phyloP scores from a whole-genome alignment of 2,888 invertebrate species.

The Himalopsyche japonica region DNA sequence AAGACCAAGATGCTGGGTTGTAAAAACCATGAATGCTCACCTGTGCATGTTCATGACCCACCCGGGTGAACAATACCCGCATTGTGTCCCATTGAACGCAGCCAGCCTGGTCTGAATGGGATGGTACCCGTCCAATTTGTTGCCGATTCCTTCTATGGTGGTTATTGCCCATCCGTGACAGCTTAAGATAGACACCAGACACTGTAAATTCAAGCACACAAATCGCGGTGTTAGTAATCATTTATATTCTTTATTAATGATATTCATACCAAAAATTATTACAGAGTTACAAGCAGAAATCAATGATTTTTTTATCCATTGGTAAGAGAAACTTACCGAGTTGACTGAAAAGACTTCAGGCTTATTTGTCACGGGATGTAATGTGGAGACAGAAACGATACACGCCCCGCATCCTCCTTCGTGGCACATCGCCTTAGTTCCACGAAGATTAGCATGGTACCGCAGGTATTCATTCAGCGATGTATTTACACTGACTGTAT shows the following conservation, averaged over 20 bases:
- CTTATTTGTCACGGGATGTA: slow-evolving; percentile 52
- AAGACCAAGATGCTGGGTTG: no score
- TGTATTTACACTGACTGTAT: slow-evolving; percentile 55
- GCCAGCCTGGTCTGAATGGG: slow-evolving; percentile 67
- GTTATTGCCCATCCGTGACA: slow-evolving; percentile 70
- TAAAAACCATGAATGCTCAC: slow-evolving; percentile 45
- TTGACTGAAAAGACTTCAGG: slow-evolving; percentile 60
- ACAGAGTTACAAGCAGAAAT: no score
- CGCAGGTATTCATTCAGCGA: slow-evolving; percentile 68
- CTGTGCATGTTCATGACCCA: slow-evolving; percentile 79
- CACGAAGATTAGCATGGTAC: slow-evolving; percentile 62
- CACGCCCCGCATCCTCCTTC: slow-evolving; percentile 77
- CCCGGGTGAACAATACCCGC: slow-evolving; percentile 77
- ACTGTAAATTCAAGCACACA: slow-evolving; percentile 50
- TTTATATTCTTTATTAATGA: no score
- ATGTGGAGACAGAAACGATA: slow-evolving; percentile 58
- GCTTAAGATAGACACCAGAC: slow-evolving; percentile 64
- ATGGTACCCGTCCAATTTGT: slow-evolving; percentile 66
- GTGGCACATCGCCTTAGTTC: slow-evolving; percentile 73
- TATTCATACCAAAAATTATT: no score
- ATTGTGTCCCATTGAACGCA: slow-evolving; percentile 71
- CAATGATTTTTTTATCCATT: no score
- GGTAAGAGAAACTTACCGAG: slow-evolving; percentile 56
- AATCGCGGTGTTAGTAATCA: no score
- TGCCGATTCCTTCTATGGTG: slow-evolving; percentile 75